Evolutionary conservation across 1,140 invertebrate genomes (phyloP).

Genomic region (Drosophila azteca): DNA sequence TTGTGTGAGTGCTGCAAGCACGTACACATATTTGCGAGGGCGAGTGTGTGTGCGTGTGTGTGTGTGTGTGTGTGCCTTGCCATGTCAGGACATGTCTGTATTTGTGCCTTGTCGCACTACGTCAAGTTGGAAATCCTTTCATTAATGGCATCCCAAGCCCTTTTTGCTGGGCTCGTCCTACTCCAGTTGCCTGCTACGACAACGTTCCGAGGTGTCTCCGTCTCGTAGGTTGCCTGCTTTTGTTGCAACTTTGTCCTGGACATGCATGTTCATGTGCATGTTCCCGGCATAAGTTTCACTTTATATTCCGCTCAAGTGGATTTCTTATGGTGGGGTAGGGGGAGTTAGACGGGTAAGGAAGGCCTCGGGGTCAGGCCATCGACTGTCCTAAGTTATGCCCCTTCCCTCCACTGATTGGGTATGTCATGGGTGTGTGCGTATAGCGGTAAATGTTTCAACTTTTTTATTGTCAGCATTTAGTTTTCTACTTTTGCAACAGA

Average conservation of each 20-base stretch:
- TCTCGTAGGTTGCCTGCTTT: constrained; percentile 30
- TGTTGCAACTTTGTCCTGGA: constrained; percentile 48
- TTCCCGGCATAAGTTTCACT: constrained; percentile 36
- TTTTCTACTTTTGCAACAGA: constrained; percentile 35
- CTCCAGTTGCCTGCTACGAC: constrained; percentile 43
- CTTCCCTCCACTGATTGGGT: constrained; percentile 35
- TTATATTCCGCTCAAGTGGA: constrained; percentile 57
- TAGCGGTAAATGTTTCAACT: constrained; percentile 36
- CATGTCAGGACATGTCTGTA: constrained; percentile 38
- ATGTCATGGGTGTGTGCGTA: constrained; percentile 27
- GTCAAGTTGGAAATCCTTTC: constrained; percentile 71
- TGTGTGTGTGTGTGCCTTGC: constrained; percentile 18
- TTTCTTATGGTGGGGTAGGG: constrained; percentile 18
- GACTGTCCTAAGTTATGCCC: constrained; percentile 32
- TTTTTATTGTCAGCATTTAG: constrained; percentile 51
- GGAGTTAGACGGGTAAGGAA: background rate
- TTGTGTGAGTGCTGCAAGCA: constrained; percentile 41
- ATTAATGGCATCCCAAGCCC: constrained; percentile 68
- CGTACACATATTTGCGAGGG: constrained; percentile 40
- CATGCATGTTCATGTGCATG: constrained; percentile 11
- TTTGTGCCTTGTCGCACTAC: constrained; percentile 49
- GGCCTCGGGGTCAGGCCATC: constrained; percentile 38
- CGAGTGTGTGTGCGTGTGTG: constrained; percentile 2
- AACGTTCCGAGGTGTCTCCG: constrained; percentile 46
- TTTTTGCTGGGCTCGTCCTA: constrained; percentile 46